Conservation (phyloP, 2,888 invertebrate species). For the Zele albiditarsus region DNA sequence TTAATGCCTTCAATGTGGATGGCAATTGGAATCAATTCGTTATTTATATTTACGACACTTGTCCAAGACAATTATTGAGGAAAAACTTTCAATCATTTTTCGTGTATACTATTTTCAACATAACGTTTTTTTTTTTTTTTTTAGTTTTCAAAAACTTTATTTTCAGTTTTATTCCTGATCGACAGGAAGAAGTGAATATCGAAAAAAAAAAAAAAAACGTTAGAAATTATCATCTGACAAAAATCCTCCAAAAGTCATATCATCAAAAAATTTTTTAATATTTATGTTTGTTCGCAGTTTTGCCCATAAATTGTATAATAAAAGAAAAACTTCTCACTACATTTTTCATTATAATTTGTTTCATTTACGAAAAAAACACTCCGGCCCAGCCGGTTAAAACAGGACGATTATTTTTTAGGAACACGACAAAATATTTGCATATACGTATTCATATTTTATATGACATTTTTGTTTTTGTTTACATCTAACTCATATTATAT, state of each 20-base stretch:
- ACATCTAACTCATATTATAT: no score
- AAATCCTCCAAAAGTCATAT: neutral
- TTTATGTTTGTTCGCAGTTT: slow-evolving; percentile 28
- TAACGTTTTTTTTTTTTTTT: no score
- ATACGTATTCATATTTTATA: neutral
- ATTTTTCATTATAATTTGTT: neutral
- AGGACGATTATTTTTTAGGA: neutral
- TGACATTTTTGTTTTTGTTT: no score
- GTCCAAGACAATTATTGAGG: neutral
- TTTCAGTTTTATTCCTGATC: no score
- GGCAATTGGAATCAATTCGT: slow-evolving; percentile 24
- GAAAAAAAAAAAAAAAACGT: neutral
- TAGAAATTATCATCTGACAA: neutral
- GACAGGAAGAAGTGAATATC: neutral
- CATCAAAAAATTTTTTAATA: neutral
- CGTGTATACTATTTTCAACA: no score
- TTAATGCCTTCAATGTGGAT: neutral
- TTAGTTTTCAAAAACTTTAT: no score
- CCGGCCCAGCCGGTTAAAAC: slow-evolving; percentile 23
- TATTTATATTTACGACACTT: slow-evolving; percentile 30
- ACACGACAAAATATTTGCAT: neutral
- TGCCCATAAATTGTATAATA: slow-evolving; percentile 17
- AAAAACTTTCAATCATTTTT: no score
- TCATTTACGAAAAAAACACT: neutral
- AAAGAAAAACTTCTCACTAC: slow-evolving; percentile 24